Evolutionary conservation across 2,113 vertebrate genomes (phyloP).

Genomic region (Leptosomus discolor): DNA sequence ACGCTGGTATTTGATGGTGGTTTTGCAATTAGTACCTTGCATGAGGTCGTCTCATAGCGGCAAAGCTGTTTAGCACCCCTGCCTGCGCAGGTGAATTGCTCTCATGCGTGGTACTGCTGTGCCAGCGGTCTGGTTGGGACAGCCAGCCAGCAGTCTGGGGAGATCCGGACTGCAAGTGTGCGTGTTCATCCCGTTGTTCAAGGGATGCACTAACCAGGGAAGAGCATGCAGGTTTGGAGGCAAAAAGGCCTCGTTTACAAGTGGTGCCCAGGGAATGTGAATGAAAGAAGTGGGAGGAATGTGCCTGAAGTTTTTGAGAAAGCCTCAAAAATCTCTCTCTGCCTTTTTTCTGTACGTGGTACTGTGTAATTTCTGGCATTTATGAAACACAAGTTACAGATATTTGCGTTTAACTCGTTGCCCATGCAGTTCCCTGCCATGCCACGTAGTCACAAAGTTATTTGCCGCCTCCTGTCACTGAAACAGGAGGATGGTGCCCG

Average conservation of each 20-base stretch:
- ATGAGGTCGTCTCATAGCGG: neutral
- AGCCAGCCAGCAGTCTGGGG: neutral
- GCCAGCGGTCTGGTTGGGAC: neutral
- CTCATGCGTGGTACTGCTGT: neutral
- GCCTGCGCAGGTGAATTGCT: accelerated
- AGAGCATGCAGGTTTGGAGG: neutral
- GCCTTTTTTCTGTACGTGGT: accelerated
- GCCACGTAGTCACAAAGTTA: neutral
- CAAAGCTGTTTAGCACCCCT: neutral
- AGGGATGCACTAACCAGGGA: neutral
- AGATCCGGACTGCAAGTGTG: neutral
- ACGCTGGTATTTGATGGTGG: accelerated
- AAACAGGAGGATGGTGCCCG: neutral
- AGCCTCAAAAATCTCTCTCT: neutral
- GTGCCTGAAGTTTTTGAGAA: neutral
- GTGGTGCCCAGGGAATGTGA: neutral
- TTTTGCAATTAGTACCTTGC: neutral
- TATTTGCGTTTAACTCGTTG: neutral
- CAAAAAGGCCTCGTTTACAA: neutral
- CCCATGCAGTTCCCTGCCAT: too few relatives aligned
- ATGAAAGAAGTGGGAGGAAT: too few relatives aligned
- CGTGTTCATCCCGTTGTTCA: neutral
- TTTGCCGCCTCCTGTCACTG: neutral
- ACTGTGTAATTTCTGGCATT: neutral
- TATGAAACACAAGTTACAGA: neutral